Evolutionary conservation across 2,888 invertebrate genomes (phyloP), one percentile per base, ranked within the genome.

Genomic region (Ophion slaviceki): DNA sequence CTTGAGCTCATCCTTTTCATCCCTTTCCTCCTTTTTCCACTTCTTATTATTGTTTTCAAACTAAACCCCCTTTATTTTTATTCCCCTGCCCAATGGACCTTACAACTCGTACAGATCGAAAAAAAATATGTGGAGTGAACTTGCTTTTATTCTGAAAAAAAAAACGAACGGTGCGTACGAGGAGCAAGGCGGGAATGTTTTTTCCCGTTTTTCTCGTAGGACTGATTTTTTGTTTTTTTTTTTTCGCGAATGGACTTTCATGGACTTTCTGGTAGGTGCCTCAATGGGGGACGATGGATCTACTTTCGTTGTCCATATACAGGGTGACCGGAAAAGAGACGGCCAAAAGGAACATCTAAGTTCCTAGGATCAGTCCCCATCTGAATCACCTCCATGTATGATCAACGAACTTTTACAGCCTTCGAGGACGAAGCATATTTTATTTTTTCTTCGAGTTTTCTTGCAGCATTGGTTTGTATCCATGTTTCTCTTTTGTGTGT

Each of bases 11-110:
- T 68, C n/a, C 61, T 14, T n/a, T 47, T 47, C 47, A 47, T 47
- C 47, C 17, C 36, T 68, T 53, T 53, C 67, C 40, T 40, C 1
- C 40, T 74, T 70, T 47, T 62, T 40, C 71, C 59, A 75, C 47
- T 47, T 72, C 47, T 47, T 72, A 36, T 61, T 45, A 67, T 72
- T 76, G 71, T 82, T 77, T 80, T 68, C 32, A 47, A 85, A 72
- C 32, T 59, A 47, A 61, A 28, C 62, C 62, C 57, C 45, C 80
- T 59, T 72, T 36, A 82, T 80, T 80, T 82, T 76, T 59, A 79
- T 71, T 57, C 71, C 79, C 8, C 70, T 71, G 68, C n/a, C 45
- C 40, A 70, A 75, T n/a, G 57, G 40, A 24, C 53, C 61, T 67
- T 77, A 66, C 68, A 61, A 53, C 74, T 64, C 36, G n/a, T 20